These are phyloP conservation scores for Volucella bombylans DNA, from an alignment of 2,888 invertebrate species.

Conservation along the genomic window DNA sequence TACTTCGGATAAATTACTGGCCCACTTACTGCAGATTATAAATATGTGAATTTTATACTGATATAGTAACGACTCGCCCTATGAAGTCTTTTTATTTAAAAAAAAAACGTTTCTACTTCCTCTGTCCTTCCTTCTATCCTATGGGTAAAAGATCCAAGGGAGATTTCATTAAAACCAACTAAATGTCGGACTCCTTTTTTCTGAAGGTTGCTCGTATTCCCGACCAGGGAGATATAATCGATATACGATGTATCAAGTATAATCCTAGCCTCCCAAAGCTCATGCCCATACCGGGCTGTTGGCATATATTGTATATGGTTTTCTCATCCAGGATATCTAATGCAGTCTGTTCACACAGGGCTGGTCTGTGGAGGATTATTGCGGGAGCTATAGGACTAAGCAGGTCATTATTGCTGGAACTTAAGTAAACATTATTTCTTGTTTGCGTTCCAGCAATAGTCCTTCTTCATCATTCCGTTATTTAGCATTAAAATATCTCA, in stretches of 20 bases:
- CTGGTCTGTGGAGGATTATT: neutral
- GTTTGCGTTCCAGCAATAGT: conserved; percentile 14
- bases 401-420: conserved; percentile 39
- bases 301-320: neutral
- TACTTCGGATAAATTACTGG: too few relatives aligned
- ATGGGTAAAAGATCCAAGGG: conserved; percentile 24
- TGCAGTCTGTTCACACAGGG: conserved; percentile 8
- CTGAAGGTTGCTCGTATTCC: neutral
- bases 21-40: too few relatives aligned
- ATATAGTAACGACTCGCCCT: neutral
- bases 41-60: neutral
- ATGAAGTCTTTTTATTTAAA: conserved; percentile 29
- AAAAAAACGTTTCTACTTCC: conserved; percentile 6
- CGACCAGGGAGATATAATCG: conserved; percentile 32
- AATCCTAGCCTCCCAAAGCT: conserved; percentile 2
- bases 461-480: neutral
- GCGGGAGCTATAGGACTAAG: conserved; percentile 9
- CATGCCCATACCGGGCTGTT: neutral
- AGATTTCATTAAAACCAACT: conserved; percentile 21
- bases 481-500: conserved; percentile 7
- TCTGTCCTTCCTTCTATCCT: neutral
- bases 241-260: conserved; percentile 21
- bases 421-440: conserved; percentile 33
- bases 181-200: conserved; percentile 14
- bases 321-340: conserved; percentile 6